Base-by-base conservation (phyloP, 2,888 invertebrate genomes). In the Drosophila parthenogenetica region DNA sequence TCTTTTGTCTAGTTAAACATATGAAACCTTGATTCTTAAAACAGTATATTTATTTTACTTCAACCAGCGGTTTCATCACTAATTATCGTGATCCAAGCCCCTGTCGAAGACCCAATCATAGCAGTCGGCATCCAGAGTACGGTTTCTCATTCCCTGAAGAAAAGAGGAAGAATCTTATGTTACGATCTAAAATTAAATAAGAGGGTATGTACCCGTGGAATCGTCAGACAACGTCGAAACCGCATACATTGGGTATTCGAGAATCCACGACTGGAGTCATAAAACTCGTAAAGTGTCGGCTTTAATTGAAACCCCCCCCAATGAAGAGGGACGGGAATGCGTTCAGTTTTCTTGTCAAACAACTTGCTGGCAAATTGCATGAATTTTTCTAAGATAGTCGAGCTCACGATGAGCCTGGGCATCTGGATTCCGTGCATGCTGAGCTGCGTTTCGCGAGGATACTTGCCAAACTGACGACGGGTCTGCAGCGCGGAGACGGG, bases 251-350 rank as follows among this genome's bases (percentile, higher is more conserved):
- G 60, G 4, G 40, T 57, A 2, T 43, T 48, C 14, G 60, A 35
- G 4, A 39, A 39, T 5, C 48, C 37, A 0, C 45, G 17, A 14
- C 50, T 49, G 13, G 49, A 25, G 25, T 64, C 64, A 2, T 98
- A 99, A 92, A 99, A 99, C 93, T 99, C 99, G 57, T 98, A 94
- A 13, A 93, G 92, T 58, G 93, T 93, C 10, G 99, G 99, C 68
- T 94, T 94, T 13, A 99, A 94, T 10, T 95, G 93, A 89, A 95
- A 99, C 32, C 99, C 99, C 78, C 98, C 98, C 97, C 98, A 98
- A 90, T 93, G 93, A 2, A 97, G 97, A 89, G 96, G 95, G 2
- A 96, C 95, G 11, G 70, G 57, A 1, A 61, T 5, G 3, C 50
- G 29, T n/a, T 60, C 25, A 0, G 14, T 97, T 93, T 77, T 93